phyloP scores from a whole-genome alignment of 2,113 vertebrate species.

The Cepphus grylle region DNA sequence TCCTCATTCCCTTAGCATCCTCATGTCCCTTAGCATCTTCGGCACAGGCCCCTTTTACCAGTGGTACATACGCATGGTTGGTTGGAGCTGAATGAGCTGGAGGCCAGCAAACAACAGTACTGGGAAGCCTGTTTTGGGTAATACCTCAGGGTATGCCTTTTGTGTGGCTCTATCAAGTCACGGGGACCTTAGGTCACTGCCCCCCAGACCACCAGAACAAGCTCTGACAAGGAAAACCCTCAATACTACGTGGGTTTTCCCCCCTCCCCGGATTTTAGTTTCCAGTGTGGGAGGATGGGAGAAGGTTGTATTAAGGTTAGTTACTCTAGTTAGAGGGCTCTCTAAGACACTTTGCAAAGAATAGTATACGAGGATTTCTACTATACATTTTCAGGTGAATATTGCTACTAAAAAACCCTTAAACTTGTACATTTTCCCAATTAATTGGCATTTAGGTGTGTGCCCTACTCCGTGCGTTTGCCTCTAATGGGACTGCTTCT shows the following conservation, averaged over 20 bases:
- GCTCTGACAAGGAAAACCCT: neutral
- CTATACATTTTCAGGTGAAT: neutral
- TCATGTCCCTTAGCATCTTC: neutral
- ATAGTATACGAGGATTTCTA: neutral
- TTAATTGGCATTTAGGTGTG: neutral
- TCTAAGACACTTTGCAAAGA: neutral
- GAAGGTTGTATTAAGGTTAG: neutral
- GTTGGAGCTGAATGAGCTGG: neutral
- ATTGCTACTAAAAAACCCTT: neutral
- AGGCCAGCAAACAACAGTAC: neutral
- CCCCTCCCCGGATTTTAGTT: neutral
- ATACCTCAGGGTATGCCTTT: neutral
- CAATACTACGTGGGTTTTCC: accelerated
- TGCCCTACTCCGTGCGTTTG: accelerated
- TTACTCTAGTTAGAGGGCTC: neutral
- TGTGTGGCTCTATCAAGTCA: neutral
- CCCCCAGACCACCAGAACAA: neutral
- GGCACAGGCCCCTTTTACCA: accelerated
- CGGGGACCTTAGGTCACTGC: no score
- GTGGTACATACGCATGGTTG: neutral
- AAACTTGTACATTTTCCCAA: neutral
- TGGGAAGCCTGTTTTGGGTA: neutral
- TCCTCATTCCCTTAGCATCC: neutral
- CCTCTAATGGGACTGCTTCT: neutral
- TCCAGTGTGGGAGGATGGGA: neutral